A percentile compares a stretch with the other conserved stretches of the same genome.
phyloP scores from a whole-genome alignment of 2,113 vertebrate genomes.

The Chunga burmeisteri region DNA sequence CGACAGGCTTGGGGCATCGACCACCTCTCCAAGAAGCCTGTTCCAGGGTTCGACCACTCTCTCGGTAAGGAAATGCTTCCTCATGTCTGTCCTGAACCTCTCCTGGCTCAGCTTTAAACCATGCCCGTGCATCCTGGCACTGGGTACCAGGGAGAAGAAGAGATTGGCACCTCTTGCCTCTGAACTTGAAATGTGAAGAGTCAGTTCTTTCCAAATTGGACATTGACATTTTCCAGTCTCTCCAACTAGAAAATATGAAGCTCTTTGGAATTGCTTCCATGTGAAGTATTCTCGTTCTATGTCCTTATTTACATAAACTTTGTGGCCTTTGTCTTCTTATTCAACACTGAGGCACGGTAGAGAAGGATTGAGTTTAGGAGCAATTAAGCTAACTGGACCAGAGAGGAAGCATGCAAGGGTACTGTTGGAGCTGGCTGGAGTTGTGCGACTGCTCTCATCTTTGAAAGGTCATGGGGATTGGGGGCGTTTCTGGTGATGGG shows the following conservation, averaged over 20 bases:
- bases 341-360: background rate
- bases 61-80: background rate
- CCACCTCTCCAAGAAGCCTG: background rate
- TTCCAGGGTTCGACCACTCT: background rate
- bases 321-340: background rate
- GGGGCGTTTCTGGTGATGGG: background rate
- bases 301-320: background rate
- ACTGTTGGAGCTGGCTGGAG: background rate
- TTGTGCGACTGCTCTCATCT: background rate
- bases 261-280: background rate
- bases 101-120: background rate
- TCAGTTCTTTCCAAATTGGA: background rate
- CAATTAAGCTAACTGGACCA: background rate
- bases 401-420: background rate
- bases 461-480: background rate
- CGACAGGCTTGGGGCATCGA: background rate
- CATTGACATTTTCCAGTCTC: background rate
- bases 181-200: background rate
- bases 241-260: background rate
- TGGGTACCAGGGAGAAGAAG: background rate
- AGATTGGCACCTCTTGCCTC: background rate
- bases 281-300: background rate
- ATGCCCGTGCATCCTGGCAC: fast-evolving
- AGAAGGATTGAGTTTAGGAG: background rate
- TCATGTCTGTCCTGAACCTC: background rate